Evolutionary conservation across 2,888 invertebrate genomes (phyloP).

Genomic region (Encarsia formosa): DNA sequence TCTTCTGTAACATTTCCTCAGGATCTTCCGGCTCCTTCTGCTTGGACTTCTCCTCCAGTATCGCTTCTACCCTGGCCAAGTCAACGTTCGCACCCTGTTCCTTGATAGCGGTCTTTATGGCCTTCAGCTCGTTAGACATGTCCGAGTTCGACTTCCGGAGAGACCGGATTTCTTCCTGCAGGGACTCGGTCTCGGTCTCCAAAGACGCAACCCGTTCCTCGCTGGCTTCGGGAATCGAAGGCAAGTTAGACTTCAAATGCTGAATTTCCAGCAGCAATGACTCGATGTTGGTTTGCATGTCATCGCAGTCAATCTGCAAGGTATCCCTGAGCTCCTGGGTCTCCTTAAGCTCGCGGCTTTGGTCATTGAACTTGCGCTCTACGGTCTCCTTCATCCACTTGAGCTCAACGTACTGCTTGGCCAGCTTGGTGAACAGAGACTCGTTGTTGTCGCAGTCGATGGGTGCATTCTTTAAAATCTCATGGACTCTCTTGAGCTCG

Average conservation of each 20-base stretch:
- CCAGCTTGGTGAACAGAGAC: conserved; percentile 39
- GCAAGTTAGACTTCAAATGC: conserved; percentile 42
- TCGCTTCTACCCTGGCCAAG: conserved; percentile 1
- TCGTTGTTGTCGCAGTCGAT: conserved; percentile 43
- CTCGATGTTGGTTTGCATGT: conserved; percentile 47
- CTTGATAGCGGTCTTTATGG: conserved; percentile 7
- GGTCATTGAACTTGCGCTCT: conserved; percentile 47
- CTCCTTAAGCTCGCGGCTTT: conserved; percentile 41
- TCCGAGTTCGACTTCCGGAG: conserved; percentile 36
- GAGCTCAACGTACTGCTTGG: conserved; percentile 38
- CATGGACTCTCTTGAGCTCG: conserved; percentile 46
- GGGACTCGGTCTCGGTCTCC: conserved; percentile 47
- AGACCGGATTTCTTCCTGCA: conserved; percentile 45
- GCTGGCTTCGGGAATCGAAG: conserved; percentile 47
- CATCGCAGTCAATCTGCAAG: conserved; percentile 43
- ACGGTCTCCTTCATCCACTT: conserved; percentile 48
- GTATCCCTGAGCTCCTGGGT: conserved; percentile 40
- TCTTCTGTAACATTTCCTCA: conserved; percentile 24
- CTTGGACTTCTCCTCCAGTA: conserved; percentile 44
- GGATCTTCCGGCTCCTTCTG: background rate
- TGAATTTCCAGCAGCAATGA: conserved; percentile 40
- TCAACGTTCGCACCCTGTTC: conserved; percentile 22
- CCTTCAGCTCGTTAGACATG: conserved; percentile 33
- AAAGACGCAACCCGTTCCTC: conserved; percentile 44
- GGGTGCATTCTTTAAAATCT: conserved; percentile 48